Evolutionary conservation across 2,113 vertebrate species (phyloP), one percentile per base, ranked within the genome.

Genomic region (Ceratotherium simum): DNA sequence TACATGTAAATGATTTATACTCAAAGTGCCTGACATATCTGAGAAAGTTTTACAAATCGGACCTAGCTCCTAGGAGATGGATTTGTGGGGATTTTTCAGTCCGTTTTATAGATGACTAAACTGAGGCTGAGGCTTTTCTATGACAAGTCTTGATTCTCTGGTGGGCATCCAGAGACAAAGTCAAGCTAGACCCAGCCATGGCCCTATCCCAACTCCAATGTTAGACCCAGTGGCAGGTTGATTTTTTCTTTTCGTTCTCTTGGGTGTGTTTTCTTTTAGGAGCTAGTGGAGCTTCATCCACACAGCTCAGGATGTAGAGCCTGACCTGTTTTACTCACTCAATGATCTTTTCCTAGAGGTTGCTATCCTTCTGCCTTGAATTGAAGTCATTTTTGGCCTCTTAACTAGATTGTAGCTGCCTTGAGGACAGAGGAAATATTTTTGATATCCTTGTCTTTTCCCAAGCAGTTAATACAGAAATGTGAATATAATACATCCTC

Each of bases 391-490:
- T 67, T 76, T 21, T 2, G 33, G 25, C 7, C 93, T 79, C 85
- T 89, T 88, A 86, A 95, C 89, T 93, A 90, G 39, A 90, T n/a
- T 83, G 8, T 51, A 80, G 80, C 82, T 95, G n/a, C 48, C 60
- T 91, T 5, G 0, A 33, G 70, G 64, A 21, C 31, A 84, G 21
- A 80, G 46, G 36, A 69, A 97, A 23, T 21, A 56, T 64, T 87
- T 97, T 88, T 84, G 33, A 56, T 86, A 39, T 95, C 85, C 87
- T 85, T 93, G 39, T 69, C 91, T 97, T 94, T 78, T 39, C 42
- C 36, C 13, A 95, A 75, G 33, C 12, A 64, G 11, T 91, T 92
- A 88, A 5, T 39, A 62, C 20, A 88, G 90, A 96, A 96, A 96
- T 13, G 16, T 83, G 73, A 92, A 70, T 42, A 46, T 42, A 93